Evolutionary conservation across 2,888 invertebrate species (phyloP), one percentile per base, ranked within the genome.

Genomic region (Polyommatus iphigenia): DNA sequence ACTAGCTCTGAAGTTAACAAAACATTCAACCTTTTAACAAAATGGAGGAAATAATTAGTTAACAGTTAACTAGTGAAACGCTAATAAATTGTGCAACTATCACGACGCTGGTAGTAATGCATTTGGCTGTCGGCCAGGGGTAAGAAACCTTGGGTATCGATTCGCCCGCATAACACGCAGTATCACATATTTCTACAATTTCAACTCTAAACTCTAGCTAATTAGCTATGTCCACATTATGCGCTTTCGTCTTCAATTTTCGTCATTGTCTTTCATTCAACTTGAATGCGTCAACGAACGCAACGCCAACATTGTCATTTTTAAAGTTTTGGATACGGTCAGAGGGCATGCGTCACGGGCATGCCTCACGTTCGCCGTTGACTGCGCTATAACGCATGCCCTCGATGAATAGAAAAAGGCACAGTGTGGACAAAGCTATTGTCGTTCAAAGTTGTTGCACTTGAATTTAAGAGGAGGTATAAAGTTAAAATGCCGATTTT

Each of bases 61-160:
- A 59, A 62, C 73, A 73, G 77, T 78, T 78, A 73, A 78, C 78
- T 75, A 73, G 73, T 78, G 57, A 78, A 78, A 78, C 73, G 78
- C 80, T 78, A 81, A 81, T 80, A 81, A 80, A 81, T 81, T 75
- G 80, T 78, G 76, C 78, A 76, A 78, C 78, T 79, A 80, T 78
- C 79, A 76, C 79, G 76, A 78, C 79, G 78, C 79, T 79, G 78
- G 80, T 80, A 77, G 79, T 79, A 76, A 80, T 87, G 85, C 86
- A 85, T 83, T 87, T 89, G 89, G 89, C 87, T 67, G 72, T 54
- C 36, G 36, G 87, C 89, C 89, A 88, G 82, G 80, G 79, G 83
- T 82, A 87, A 87, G 87, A 85, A 87, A 87, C 87, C 87, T 87
- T 82, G 80, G 86, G 84, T 87, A 89, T 89, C 87, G 89, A 89